phyloP scores from a whole-genome alignment of 35 echinoderm and acorn worm species.

The Ptychodera flava region DNA sequence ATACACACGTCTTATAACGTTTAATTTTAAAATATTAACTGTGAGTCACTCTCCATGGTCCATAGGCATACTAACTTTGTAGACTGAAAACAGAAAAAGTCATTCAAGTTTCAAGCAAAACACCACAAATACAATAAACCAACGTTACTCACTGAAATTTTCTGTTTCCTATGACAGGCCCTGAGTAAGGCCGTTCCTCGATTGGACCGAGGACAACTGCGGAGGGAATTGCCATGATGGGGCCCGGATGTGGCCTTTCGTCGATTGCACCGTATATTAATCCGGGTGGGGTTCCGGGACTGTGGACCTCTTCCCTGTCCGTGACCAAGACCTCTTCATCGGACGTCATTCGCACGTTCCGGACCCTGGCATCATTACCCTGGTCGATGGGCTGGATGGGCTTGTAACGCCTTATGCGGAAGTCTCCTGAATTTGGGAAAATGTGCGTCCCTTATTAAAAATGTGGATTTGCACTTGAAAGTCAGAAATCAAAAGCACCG shows the following conservation, averaged over 20 bases:
- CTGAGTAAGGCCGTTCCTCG: slow-evolving; percentile 78
- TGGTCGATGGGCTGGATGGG: background rate
- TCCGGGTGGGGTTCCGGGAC: background rate
- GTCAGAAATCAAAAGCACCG: no score
- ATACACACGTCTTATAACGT: no score
- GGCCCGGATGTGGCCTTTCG: slow-evolving; percentile 12
- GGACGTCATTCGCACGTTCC: background rate
- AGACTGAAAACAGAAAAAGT: no score
- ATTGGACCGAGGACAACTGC: slow-evolving; percentile 26
- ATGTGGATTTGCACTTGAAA: no score
- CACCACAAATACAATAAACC: no score
- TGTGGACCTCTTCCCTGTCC: background rate
- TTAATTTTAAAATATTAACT: no score
- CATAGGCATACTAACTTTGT: no score
- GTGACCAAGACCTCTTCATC: background rate
- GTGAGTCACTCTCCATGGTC: no score
- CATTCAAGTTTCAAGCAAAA: no score
- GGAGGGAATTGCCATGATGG: slow-evolving; percentile 20
- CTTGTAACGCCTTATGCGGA: background rate
- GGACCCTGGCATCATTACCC: background rate
- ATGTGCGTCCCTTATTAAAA: no score
- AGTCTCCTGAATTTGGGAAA: no score
- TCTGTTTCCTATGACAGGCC: slow-evolving; percentile 69
- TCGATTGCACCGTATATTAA: background rate
- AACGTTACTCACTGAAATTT: slow-evolving; percentile 78